Conservation (phyloP, 2,888 invertebrate species). For the Acholoe squamosa region DNA sequence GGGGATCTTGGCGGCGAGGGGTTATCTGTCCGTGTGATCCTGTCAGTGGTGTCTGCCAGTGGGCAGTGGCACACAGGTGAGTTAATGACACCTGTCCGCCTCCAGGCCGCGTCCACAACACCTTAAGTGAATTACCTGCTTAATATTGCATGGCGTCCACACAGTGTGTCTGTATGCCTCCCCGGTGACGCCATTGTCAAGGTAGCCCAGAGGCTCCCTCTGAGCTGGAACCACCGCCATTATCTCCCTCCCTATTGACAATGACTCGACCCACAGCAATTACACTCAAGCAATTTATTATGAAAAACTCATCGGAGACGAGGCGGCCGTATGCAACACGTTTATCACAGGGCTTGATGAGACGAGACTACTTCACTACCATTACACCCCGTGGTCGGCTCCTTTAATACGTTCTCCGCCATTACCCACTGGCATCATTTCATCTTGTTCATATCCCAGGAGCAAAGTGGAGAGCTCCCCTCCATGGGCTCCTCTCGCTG, state of each 20-base stretch:
- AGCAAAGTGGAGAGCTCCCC: neutral
- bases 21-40: neutral
- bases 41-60: constrained; percentile 21
- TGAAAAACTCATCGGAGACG: constrained; percentile 56
- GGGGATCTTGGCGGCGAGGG: neutral
- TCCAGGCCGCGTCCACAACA: constrained; percentile 31
- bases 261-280: constrained; percentile 57
- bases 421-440: constrained; percentile 17
- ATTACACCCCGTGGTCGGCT: constrained; percentile 19
- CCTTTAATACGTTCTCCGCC: constrained; percentile 52
- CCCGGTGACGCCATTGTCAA: constrained; percentile 2
- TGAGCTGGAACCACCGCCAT: constrained; percentile 9
- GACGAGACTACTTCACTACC: constrained; percentile 26
- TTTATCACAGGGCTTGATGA: constrained; percentile 49
- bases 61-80: constrained; percentile 52
- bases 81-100: constrained; percentile 51
- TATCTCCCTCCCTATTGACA: constrained; percentile 57
- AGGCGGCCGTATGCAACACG: constrained; percentile 40
- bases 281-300: constrained; percentile 63
- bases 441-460: neutral
- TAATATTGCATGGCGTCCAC: constrained; percentile 47
- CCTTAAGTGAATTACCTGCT: constrained; percentile 58
- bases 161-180: neutral
- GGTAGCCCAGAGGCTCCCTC: neutral
- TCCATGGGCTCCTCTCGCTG: neutral